A percentile compares a stretch with the other conserved stretches of the same genome.
Evolutionary conservation across 2,113 vertebrate genomes (phyloP).

Genomic region (Chitala chitala): DNA sequence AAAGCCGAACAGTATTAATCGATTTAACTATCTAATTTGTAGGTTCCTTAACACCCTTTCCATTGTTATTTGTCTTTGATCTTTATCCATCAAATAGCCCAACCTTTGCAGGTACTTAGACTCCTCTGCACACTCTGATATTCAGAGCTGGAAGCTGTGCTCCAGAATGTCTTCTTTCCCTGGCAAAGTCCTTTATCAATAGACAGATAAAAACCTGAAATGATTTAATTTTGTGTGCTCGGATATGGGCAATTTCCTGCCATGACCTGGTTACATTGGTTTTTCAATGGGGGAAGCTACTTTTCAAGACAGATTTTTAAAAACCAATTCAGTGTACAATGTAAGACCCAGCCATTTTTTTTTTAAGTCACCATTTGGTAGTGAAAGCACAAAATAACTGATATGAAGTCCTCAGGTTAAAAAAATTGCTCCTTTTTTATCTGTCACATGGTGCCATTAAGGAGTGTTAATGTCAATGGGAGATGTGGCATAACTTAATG

Average conservation of each 20-base stretch:
- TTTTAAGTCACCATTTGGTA: too few species aligned
- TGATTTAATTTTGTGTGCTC: background rate
- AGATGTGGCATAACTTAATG: too few species aligned
- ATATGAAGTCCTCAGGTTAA: too few species aligned
- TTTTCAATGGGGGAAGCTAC: background rate
- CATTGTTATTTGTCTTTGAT: constrained; percentile 11
- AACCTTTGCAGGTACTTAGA: background rate
- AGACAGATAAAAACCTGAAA: background rate
- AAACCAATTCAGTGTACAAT: background rate
- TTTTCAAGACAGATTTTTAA: background rate
- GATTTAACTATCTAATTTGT: background rate
- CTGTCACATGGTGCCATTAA: too few species aligned
- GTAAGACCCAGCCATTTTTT: too few species aligned
- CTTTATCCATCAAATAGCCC: background rate
- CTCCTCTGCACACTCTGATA: too few species aligned
- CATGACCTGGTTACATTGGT: background rate
- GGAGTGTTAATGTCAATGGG: too few species aligned
- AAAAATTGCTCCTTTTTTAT: too few species aligned
- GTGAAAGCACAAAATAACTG: too few species aligned
- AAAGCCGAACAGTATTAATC: constrained; percentile 5
- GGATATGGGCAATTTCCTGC: background rate
- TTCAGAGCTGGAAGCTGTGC: too few species aligned
- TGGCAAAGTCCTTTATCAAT: background rate
- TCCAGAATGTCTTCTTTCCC: too few species aligned
- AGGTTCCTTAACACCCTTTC: background rate